Conservation (phyloP, 2,797 vertebrate species). For the Malacoraja senta region DNA sequence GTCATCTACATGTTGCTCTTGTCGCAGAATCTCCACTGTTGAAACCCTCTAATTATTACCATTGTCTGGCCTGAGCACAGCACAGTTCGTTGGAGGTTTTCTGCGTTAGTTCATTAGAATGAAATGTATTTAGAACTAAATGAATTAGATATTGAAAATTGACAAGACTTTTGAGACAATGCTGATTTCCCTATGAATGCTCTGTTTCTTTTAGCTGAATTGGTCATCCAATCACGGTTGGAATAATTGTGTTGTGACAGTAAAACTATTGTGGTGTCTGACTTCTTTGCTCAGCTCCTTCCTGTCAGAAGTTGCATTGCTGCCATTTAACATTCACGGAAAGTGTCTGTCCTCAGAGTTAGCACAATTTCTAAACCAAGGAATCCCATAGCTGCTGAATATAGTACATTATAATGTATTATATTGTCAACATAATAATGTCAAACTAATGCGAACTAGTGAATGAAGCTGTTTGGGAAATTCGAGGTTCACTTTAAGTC, state of each 20-base stretch:
- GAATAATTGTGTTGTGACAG: constrained; percentile 30
- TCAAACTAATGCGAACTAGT: no score
- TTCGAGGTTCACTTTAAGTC: no score
- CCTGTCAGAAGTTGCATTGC: background rate
- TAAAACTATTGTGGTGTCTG: background rate
- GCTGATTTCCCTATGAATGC: background rate
- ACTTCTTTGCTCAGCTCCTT: background rate
- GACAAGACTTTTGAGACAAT: background rate
- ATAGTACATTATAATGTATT: no score
- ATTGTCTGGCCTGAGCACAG: background rate
- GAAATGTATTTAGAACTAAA: background rate
- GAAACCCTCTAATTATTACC: constrained; percentile 2
- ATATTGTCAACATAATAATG: no score
- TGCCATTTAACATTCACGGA: background rate
- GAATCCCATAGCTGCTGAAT: background rate
- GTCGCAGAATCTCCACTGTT: background rate
- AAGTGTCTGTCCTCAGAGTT: background rate
- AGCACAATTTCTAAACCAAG: background rate
- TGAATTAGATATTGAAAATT: background rate
- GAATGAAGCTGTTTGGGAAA: no score
- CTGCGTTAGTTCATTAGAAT: background rate
- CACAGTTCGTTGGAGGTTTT: background rate
- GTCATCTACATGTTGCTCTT: background rate
- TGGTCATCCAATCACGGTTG: background rate
- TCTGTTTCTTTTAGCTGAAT: background rate